Evolutionary conservation across 2,888 invertebrate genomes (phyloP).

Genomic region (Mactromeris polynyma): DNA sequence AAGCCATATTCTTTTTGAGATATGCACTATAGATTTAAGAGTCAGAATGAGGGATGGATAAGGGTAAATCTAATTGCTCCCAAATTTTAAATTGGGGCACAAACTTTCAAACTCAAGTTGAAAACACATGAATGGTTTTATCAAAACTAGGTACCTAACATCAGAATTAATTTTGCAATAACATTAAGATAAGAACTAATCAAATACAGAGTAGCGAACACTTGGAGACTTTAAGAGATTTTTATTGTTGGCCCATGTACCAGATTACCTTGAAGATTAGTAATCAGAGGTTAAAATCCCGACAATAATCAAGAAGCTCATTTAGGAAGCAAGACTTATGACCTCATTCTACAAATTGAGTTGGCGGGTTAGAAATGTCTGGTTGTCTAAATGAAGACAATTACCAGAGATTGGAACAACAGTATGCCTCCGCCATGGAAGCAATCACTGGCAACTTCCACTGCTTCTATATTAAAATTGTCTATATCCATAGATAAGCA

Average conservation of each 20-base stretch:
- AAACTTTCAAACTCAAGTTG: not conserved
- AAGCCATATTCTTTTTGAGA: too few species aligned
- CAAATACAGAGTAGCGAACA: not conserved
- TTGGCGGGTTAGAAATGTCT: slow-evolving; percentile 29
- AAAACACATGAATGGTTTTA: not conserved
- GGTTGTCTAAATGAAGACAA: slow-evolving; percentile 30
- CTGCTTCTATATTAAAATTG: not conserved
- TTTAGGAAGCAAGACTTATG: slow-evolving; percentile 14
- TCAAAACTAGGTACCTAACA: not conserved
- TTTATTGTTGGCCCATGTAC: not conserved
- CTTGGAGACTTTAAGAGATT: not conserved
- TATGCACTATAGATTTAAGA: too few species aligned
- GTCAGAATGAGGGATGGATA: too few species aligned
- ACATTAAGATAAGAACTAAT: not conserved
- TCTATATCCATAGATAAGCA: not conserved
- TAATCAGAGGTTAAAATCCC: not conserved
- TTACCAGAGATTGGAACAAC: slow-evolving; percentile 25
- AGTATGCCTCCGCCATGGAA: not conserved
- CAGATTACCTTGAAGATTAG: not conserved
- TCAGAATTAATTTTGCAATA: not conserved
- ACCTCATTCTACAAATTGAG: slow-evolving; percentile 29
- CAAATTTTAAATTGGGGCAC: too few species aligned
- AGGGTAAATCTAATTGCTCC: too few species aligned
- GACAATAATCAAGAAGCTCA: not conserved
- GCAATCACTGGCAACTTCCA: not conserved